Evolutionary conservation across 2,888 invertebrate species (phyloP), one percentile per base, ranked within the genome.

Genomic region (Ischnura elegans): DNA sequence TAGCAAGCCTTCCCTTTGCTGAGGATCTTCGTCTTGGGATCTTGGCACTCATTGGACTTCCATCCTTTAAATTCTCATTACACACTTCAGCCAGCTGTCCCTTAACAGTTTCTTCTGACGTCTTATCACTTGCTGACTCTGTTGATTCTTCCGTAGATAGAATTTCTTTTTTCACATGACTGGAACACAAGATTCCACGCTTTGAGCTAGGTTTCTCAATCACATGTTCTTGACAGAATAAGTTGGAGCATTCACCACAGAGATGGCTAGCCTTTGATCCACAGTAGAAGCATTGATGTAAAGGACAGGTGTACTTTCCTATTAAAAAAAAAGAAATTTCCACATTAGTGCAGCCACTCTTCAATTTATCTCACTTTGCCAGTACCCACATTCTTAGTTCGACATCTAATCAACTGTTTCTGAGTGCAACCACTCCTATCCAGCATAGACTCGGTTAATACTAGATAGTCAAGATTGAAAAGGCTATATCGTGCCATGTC

Each of bases 211-310:
- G 43, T 43, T 61, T 61, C 36, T 55, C 25, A 90, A 42, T 16
- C 21, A 90, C n/a, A 90, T 90, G 90, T 3, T 55, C 61, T n/a
- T 19, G 43, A 16, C 90, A 90, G 43, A 90, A 90, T n/a, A 61
- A 90, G n/a, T 61, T 42, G 90, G 90, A 61, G 43, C 90, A 90
- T 43, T 90, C 90, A 10, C 66, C 42, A 61, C 90, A 90, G 10
- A 36, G 25, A n/a, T 10, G 61, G 61, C 16, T n/a, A 5, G 90
- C 43, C 43, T 90, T 90, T n/a, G n/a, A 43, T 4, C 61, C 61
- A 43, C 90, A 90, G n/a, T 25, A 0, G 0, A 36, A 55, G n/a
- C 90, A 90, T 0, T 43, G 90, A 90, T 90, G 90, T n/a, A 61
- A n/a, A 10, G 61, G 90, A 36, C 90, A 90, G 2, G 61, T 43